Evolutionary conservation across 1,140 invertebrate genomes (phyloP), one percentile per base, ranked within the genome.

Genomic region (Dolichoris vasculosae): DNA sequence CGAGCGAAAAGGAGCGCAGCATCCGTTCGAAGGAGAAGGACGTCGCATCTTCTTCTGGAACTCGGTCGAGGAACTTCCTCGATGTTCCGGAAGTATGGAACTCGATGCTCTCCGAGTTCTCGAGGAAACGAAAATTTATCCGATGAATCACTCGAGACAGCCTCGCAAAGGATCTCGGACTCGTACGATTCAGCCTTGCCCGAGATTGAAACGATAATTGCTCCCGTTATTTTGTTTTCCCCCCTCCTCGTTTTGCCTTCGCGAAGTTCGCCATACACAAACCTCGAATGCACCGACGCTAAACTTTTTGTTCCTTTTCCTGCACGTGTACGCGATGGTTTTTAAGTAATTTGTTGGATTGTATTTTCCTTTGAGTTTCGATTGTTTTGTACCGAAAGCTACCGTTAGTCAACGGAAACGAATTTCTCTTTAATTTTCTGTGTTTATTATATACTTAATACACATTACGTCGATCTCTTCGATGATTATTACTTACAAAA

Each of bases 31-130:
- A 91, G 23, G 88, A 43, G 11, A 38, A 86, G 0, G 81, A 88
- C 76, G 84, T 89, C 0, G 85, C 13, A 15, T 76, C 2, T 1
- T 86, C 88, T 0, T 86, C 38, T 35, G 87, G 40, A 69, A 85
- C 9, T 81, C 83, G n/a, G 87, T 64, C 8, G 88, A 88, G 64
- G 85, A 90, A 55, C 43, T 43, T 90, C 30, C 82, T 89, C 48
- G 88, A 86, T 6, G 85, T 90, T 17, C 38, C 86, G 13, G 84
- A 89, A 84, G 88, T 91, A 87, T n/a, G n/a, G 89, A 91, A 43
- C 64, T 86, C 23, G 43, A 51, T 7, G 32, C 90, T n/a, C 69
- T 91, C 69, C 43, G 86, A n/a, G 77, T 90, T 0, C 80, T 92
- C 23, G 77, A 79, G 69, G 87, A 89, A 2, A 89, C 88, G 0